phyloP scores from a whole-genome alignment of 35 echinoderm and acorn worm species.

The Strongylocentrotus purpuratus region DNA sequence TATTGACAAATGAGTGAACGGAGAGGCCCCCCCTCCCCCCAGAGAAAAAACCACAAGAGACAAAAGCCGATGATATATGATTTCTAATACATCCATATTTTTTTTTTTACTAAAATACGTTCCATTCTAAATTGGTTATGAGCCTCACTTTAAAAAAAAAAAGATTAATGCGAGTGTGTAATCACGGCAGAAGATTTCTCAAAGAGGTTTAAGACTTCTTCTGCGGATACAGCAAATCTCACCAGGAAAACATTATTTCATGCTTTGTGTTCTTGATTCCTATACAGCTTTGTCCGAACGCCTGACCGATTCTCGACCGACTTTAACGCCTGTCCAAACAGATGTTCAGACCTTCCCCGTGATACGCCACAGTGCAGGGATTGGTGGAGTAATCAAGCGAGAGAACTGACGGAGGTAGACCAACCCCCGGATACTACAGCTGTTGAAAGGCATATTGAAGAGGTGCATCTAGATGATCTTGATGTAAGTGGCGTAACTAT shows the following conservation, averaged over 20 bases:
- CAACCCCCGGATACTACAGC: background rate
- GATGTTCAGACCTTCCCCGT: background rate
- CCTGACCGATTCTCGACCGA: background rate
- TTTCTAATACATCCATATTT: too few relatives aligned
- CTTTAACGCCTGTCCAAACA: background rate
- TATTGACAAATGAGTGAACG: too few relatives aligned
- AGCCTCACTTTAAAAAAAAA: too few relatives aligned
- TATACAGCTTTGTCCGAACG: background rate
- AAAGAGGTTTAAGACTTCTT: too few relatives aligned
- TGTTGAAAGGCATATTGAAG: background rate
- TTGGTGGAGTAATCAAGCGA: background rate
- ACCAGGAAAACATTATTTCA: background rate
- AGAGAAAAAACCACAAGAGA: too few relatives aligned
- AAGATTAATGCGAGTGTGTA: too few relatives aligned
- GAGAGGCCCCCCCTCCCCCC: background rate
- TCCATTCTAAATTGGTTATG: too few relatives aligned
- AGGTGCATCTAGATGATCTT: background rate
- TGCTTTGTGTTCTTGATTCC: background rate
- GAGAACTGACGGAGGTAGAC: background rate
- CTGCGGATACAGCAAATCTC: too few relatives aligned
- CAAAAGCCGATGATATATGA: too few relatives aligned
- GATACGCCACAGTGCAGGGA: constrained; percentile 10
- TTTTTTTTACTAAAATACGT: too few relatives aligned
- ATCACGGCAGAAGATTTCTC: too few relatives aligned
- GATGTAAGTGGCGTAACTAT: background rate